phyloP scores from a whole-genome alignment of 2,113 vertebrate genomes.

The Blennius ocellaris region DNA sequence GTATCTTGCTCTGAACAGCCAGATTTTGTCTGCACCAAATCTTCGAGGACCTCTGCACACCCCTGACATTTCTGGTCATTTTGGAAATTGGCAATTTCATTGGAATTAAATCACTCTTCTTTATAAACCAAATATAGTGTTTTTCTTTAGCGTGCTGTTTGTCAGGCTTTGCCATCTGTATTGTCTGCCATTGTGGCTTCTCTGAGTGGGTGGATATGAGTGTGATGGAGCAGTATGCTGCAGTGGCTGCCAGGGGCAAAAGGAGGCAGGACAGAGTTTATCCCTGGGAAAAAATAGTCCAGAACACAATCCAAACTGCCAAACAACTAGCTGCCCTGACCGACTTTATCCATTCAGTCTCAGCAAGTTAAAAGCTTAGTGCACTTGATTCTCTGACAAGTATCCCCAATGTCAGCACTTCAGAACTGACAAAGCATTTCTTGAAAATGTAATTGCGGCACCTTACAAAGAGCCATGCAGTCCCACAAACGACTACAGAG shows the following conservation, averaged over 20 bases:
- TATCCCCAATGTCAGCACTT: conserved; percentile 14
- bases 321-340: conserved; percentile 22
- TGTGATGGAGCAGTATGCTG: conserved; percentile 50
- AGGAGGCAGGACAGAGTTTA: conserved; percentile 29
- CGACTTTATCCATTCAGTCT: conserved; percentile 14
- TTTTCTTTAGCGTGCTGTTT: conserved; percentile 30
- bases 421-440: conserved; percentile 28
- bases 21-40: conserved; percentile 16
- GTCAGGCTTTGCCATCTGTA: conserved; percentile 53
- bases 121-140: conserved; percentile 28
- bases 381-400: conserved; percentile 28
- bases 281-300: conserved; percentile 48
- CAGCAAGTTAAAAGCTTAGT: conserved; percentile 38
- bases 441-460: conserved; percentile 29
- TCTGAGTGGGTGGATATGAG: conserved; percentile 59
- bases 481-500: conserved; percentile 35
- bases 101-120: conserved; percentile 15
- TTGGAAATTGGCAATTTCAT: conserved; percentile 14
- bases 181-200: conserved; percentile 54
- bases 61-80: conserved; percentile 28
- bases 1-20: conserved; percentile 6
- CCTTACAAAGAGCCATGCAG: conserved; percentile 18
- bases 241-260: conserved; percentile 58
- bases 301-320: conserved; percentile 26
- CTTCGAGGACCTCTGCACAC: not conserved